Evolutionary conservation across 2,888 invertebrate genomes (phyloP).

Genomic region (Mechanitis messenoides): DNA sequence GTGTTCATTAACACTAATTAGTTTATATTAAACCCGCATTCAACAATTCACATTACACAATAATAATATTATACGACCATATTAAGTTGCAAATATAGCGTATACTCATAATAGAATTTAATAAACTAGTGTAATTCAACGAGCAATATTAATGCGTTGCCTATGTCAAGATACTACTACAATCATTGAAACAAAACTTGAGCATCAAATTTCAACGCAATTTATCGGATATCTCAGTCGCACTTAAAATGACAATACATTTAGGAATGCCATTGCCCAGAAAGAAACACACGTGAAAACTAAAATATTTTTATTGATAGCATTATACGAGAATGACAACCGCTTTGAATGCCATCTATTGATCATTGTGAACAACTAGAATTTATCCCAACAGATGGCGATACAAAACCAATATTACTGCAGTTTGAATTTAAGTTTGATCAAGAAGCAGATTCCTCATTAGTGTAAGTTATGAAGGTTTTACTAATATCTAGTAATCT

Average conservation of each 20-base stretch:
- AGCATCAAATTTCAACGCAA: slow-evolving; percentile 17
- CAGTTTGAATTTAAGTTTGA: no score
- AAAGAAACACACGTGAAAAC: slow-evolving; percentile 7
- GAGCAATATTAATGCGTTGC: not conserved
- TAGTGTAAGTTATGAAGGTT: no score
- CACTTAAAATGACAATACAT: slow-evolving; percentile 20
- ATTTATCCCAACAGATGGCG: slow-evolving; percentile 42
- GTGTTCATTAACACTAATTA: slow-evolving; percentile 9
- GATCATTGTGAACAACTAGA: slow-evolving; percentile 10
- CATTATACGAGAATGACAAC: slow-evolving; percentile 20
- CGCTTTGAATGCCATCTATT: slow-evolving; percentile 29
- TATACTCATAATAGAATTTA: not conserved
- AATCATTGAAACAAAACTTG: slow-evolving; percentile 1
- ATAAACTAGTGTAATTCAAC: not conserved
- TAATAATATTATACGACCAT: slow-evolving; percentile 28
- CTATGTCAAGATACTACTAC: not conserved
- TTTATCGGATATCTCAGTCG: slow-evolving; percentile 48
- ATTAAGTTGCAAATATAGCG: slow-evolving; percentile 3
- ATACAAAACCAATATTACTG: slow-evolving; percentile 31
- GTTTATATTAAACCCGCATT: slow-evolving; percentile 12
- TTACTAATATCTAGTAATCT: no score
- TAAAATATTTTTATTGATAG: slow-evolving; percentile 17
- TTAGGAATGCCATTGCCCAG: slow-evolving; percentile 1
- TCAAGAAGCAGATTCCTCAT: no score
- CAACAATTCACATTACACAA: slow-evolving; percentile 16